Base-by-base conservation (phyloP, 2,888 invertebrate genomes). In the Synanthedon formicaeformis region DNA sequence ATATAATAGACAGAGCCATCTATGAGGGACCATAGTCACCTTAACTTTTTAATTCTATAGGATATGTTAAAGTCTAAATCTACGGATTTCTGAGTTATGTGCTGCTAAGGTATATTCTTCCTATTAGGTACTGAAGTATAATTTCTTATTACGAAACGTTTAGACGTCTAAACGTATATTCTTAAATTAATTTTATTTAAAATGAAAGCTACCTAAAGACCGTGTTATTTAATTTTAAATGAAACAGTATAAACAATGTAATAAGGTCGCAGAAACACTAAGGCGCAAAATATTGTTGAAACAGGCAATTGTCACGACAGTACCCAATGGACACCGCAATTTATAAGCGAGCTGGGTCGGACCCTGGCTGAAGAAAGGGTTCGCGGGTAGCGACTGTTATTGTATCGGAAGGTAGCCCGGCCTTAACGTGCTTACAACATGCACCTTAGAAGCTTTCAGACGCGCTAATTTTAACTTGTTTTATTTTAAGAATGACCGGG, bases 361-460 rank as follows among this genome's bases (percentile, higher is more conserved):
- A 62, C 62, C 62, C 52, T 16, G 51, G 34, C 34, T 59, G 64
- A 78, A 77, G 83, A 78, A 83, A 84, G 84, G 84, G 84, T 82
- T 75, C 71, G 69, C 55, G 56, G 57, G 55, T 55, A 55, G 73
- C 73, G 63, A 69, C 73, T 81, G 86, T 85, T 86, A 86, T 87
- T 87, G 86, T 87, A 84, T 86, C 78, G 82, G 81, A 83, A 86
- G 87, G 85, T 83, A 68, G 79, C 82, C 76, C 73, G 68, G 78
- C 69, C 79, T 80, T 81, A 81, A 78, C 80, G 71, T 74, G 71
- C 73, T 75, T 72, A 68, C 61, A 54, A 34, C 50, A 54, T 51
- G 55, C 60, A 4, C n/a, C 34, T 10, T 2, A 34, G 34, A 34
- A 34, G 34, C 8, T 10, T 34, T 34, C 34, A 34, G 34, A 34